Evolutionary conservation across 2,888 invertebrate species (phyloP).

Genomic region (Chymomyza procnemis): DNA sequence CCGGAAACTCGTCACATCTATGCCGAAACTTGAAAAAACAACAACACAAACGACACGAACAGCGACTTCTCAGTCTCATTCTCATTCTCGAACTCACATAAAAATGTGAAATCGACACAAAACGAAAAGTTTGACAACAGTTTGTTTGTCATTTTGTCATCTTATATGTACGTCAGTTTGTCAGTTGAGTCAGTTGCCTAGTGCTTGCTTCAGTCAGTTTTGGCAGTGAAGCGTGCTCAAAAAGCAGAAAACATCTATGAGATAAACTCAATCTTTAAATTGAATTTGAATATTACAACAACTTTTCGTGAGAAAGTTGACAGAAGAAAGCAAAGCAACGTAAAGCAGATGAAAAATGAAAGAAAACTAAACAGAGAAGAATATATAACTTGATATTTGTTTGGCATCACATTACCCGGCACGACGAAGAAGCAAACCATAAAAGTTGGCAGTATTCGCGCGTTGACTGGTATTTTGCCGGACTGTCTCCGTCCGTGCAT

Average conservation of each 20-base stretch:
- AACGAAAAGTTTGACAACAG: slow-evolving; percentile 30
- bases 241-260: slow-evolving; percentile 57
- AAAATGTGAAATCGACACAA: slow-evolving; percentile 34
- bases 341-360: too few relatives aligned
- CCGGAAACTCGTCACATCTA: not conserved
- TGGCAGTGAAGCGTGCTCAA: slow-evolving; percentile 37
- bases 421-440: slow-evolving; percentile 48
- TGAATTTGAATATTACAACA: slow-evolving; percentile 69
- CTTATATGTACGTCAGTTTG: slow-evolving; percentile 20
- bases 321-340: not conserved
- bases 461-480: not conserved
- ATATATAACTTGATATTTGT: slow-evolving; percentile 57
- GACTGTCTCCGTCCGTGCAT: slow-evolving; percentile 65
- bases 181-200: slow-evolving; percentile 10
- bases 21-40: not conserved
- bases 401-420: slow-evolving; percentile 61
- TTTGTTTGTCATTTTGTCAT: slow-evolving; percentile 9
- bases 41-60: not conserved
- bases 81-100: slow-evolving; percentile 3
- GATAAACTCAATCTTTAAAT: slow-evolving; percentile 71
- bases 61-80: not conserved
- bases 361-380: slow-evolving; percentile 26
- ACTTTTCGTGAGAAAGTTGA: slow-evolving; percentile 10
- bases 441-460: slow-evolving; percentile 47
- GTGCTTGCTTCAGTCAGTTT: slow-evolving; percentile 15